Base-by-base conservation (phyloP, 2,888 invertebrate genomes). In the Argyra leucocephala region DNA sequence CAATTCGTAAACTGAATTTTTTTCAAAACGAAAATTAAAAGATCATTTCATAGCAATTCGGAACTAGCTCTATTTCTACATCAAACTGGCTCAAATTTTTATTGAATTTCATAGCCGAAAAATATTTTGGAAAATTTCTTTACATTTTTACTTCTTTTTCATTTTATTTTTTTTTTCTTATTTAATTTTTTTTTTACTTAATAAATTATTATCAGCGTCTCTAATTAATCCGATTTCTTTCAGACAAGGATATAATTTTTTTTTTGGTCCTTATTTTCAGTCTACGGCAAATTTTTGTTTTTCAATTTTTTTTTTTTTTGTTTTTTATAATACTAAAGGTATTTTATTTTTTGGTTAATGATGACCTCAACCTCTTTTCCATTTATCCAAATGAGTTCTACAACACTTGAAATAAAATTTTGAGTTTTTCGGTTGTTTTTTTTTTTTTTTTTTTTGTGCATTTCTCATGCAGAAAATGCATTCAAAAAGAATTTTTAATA, bases 401-500 rank as follows among this genome's bases (percentile, higher is more conserved):
- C 7, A 31, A 31, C 31, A 10, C 31, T 12, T 31, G 31, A 31
- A 31, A n/a, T n/a, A n/a, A n/a, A n/a, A 10, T 31, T 12, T 12
- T 31, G 31, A 7, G 12, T 26, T 26, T 7, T 7, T 26, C 4
- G 26, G 26, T 7, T 9, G 37, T 37, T 10, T 37, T 48, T 15
- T 48, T 48, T 48, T 48, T 31, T 48, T 15, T 18, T 48, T 48
- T 9, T 48, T 48, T 48, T 48, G 48, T 48, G 48, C 48, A 48
- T 12, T 48, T 48, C 15, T 48, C 48, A 48, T 48, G 9, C 48
- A 48, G 18, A 48, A 48, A 48, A 48, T 48, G 48, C 48, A 48
- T 48, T 48, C 48, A 48, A 48, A 48, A 48, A 18, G 48, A 48
- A 48, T 48, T 48, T 48, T 48, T 48, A 48, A 48, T n/a, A n/a